Evolutionary conservation across 2,888 invertebrate species (phyloP).

Genomic region (Caenorhabditis sp.): DNA sequence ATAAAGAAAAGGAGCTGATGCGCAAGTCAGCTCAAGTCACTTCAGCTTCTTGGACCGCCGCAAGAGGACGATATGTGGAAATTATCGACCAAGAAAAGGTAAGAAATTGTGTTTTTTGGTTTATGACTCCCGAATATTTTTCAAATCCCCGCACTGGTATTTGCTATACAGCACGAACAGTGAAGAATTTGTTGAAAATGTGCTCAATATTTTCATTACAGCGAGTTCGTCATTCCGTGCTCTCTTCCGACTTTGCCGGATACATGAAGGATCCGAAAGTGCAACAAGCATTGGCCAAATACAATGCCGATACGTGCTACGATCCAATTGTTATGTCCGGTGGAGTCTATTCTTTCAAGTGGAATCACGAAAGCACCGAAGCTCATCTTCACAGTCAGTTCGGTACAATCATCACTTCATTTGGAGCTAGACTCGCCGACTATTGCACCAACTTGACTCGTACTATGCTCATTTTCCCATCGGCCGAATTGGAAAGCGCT

Average conservation of each 20-base stretch:
- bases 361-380: slow-evolving; percentile 88
- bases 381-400: slow-evolving; percentile 57
- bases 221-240: slow-evolving; percentile 96
- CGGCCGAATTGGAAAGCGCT: slow-evolving; percentile 86
- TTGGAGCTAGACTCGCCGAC: slow-evolving; percentile 84
- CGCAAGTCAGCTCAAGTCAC: slow-evolving; percentile 95
- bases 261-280: slow-evolving; percentile 97
- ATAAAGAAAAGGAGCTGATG: slow-evolving; percentile 91
- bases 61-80: slow-evolving; percentile 98
- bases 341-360: slow-evolving; percentile 97
- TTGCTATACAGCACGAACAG: too few relatives aligned
- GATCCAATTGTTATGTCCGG: slow-evolving; percentile 99
- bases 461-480: slow-evolving; percentile 96
- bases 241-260: slow-evolving; percentile 95
- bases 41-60: slow-evolving; percentile 94
- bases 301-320: slow-evolving; percentile 94
- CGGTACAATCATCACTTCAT: slow-evolving; percentile 65
- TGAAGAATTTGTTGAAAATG: too few relatives aligned
- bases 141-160: too few relatives aligned
- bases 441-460: slow-evolving; percentile 98
- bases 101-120: not conserved
- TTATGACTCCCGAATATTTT: too few relatives aligned
- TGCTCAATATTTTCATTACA: slow-evolving; percentile 85
- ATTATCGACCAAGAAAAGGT: slow-evolving; percentile 95
- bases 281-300: slow-evolving; percentile 86